Evolutionary conservation across 2,797 vertebrate genomes (phyloP).

Genomic region (Pempheris klunzingeri): DNA sequence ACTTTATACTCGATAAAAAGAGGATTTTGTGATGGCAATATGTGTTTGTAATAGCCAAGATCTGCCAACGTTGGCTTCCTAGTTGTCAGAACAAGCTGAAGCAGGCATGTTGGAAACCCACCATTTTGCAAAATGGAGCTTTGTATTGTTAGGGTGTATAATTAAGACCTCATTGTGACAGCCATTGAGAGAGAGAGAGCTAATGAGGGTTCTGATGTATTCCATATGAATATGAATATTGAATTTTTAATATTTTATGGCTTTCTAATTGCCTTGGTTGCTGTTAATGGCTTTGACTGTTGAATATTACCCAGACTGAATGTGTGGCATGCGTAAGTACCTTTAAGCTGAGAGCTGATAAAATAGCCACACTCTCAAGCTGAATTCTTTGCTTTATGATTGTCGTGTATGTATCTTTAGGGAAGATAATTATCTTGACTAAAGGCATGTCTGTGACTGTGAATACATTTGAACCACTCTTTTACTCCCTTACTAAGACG

Average conservation of each 20-base stretch:
- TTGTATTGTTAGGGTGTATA: slow-evolving; percentile 82
- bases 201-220: slow-evolving; percentile 84
- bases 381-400: slow-evolving; percentile 43
- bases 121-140: slow-evolving; percentile 79
- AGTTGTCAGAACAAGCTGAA: slow-evolving; percentile 62
- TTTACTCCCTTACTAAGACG: slow-evolving; percentile 75
- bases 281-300: slow-evolving; percentile 74
- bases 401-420: slow-evolving; percentile 58
- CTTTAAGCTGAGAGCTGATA: slow-evolving; percentile 48
- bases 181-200: slow-evolving; percentile 78
- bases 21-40: slow-evolving; percentile 55
- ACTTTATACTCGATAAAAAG: slow-evolving; percentile 50
- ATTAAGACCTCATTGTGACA: slow-evolving; percentile 83
- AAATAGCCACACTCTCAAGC: slow-evolving; percentile 49
- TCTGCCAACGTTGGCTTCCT: slow-evolving; percentile 53
- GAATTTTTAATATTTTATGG: slow-evolving; percentile 84
- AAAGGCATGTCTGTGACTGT: slow-evolving; percentile 75
- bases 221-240: slow-evolving; percentile 83
- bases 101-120: slow-evolving; percentile 70
- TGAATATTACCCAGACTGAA: slow-evolving; percentile 74
- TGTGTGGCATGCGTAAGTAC: slow-evolving; percentile 61
- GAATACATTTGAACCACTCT: slow-evolving; percentile 77
- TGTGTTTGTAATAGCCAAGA: slow-evolving; percentile 54
- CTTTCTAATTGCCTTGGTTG: slow-evolving; percentile 82
- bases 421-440: slow-evolving; percentile 63